phyloP scores from a whole-genome alignment of 2,797 vertebrate species.

The Brotogeris chrysoptera region DNA sequence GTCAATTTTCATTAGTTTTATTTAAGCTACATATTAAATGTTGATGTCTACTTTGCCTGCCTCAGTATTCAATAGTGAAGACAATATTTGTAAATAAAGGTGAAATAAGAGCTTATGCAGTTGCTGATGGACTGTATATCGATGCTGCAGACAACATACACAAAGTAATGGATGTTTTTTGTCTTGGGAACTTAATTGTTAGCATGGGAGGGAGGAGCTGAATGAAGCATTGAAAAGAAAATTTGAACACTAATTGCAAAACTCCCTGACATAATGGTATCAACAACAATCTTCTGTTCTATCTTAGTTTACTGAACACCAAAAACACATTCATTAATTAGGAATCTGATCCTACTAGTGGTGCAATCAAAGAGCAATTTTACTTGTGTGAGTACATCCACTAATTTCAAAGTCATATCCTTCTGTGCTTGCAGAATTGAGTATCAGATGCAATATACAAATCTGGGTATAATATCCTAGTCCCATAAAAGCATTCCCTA shows the following conservation, averaged over 20 bases:
- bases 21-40: not conserved
- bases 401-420: not conserved
- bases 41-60: not conserved
- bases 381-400: not conserved
- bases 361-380: not conserved
- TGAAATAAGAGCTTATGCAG: not conserved
- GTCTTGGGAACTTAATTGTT: slow-evolving; percentile 4
- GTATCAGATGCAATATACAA: not conserved
- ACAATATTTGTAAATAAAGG: not conserved
- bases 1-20: not conserved
- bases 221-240: not conserved
- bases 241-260: slow-evolving; percentile 8
- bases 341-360: not conserved
- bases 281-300: slow-evolving; percentile 14
- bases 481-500: not conserved
- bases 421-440: not conserved
- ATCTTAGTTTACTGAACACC: slow-evolving; percentile 11
- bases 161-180: not conserved
- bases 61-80: not conserved
- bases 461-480: no score
- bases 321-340: not conserved
- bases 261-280: not conserved
- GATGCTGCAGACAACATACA: not conserved
- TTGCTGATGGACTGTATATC: not conserved
- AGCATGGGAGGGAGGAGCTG: slow-evolving; percentile 1